A percentile compares a stretch with the other conserved stretches of the same genome.
Evolutionary conservation across 2,888 invertebrate species (phyloP).

Genomic region (Lochmaea crataegi): DNA sequence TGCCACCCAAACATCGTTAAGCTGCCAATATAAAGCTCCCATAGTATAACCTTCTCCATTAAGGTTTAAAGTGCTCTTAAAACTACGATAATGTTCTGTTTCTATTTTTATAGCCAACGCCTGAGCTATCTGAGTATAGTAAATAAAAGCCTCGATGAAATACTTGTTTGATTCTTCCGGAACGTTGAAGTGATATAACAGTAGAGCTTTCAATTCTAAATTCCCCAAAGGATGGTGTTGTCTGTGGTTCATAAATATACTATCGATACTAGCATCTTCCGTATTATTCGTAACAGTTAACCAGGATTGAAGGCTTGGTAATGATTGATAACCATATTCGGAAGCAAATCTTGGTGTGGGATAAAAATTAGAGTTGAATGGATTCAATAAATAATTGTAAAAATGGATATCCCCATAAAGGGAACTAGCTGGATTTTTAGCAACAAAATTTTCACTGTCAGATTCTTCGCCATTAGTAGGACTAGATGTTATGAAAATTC

Average conservation of each 20-base stretch:
- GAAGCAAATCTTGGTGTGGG: slow-evolving; percentile 89
- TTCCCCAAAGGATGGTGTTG: slow-evolving; percentile 89
- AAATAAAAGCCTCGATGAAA: slow-evolving; percentile 78
- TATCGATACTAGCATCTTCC: slow-evolving; percentile 68
- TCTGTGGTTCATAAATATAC: slow-evolving; percentile 77
- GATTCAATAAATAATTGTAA: slow-evolving; percentile 85
- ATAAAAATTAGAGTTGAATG: slow-evolving; percentile 83
- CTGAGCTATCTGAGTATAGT: slow-evolving; percentile 90
- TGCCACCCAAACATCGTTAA: slow-evolving; percentile 98
- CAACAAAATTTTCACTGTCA: slow-evolving; percentile 80
- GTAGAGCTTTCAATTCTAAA: slow-evolving; percentile 70
- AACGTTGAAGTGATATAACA: slow-evolving; percentile 73
- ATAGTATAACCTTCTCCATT: slow-evolving; percentile 80
- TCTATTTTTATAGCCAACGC: slow-evolving; percentile 88
- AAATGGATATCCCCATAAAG: slow-evolving; percentile 93
- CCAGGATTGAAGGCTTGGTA: slow-evolving; percentile 80
- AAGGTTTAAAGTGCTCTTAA: slow-evolving; percentile 61
- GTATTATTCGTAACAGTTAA: slow-evolving; percentile 68
- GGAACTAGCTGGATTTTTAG: slow-evolving; percentile 80
- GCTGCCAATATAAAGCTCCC: slow-evolving; percentile 98
- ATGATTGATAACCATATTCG: slow-evolving; percentile 95
- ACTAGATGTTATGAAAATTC: slow-evolving; percentile 83
- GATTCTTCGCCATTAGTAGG: slow-evolving; percentile 88
- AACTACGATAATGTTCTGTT: slow-evolving; percentile 80
- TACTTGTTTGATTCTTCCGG: slow-evolving; percentile 65